Conservation (phyloP, 2,888 invertebrate genomes). For the Temnothorax ravouxi region DNA sequence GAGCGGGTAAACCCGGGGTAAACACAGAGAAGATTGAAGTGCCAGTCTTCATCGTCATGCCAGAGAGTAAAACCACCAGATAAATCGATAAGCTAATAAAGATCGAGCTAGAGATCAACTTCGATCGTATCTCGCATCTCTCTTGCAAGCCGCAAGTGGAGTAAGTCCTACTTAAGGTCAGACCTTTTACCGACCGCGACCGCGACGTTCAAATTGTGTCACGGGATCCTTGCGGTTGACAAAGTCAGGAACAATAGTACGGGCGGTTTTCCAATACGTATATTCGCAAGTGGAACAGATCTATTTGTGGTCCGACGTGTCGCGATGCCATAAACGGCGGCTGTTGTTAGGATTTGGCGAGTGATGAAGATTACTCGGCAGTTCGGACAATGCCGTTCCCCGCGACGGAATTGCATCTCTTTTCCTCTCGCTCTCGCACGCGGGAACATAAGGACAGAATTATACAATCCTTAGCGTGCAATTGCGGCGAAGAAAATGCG, state of each 20-base stretch:
- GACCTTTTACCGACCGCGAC: neutral
- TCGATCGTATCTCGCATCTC: neutral
- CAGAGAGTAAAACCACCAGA: neutral
- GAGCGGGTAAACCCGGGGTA: neutral
- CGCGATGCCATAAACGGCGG: slow-evolving; percentile 12
- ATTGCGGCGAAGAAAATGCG: neutral
- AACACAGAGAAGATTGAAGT: slow-evolving; percentile 4
- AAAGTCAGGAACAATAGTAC: slow-evolving; percentile 17
- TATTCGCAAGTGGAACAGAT: slow-evolving; percentile 36
- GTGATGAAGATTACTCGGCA: neutral
- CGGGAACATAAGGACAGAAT: neutral
- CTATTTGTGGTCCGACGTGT: slow-evolving; percentile 12
- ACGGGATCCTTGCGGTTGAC: slow-evolving; percentile 6
- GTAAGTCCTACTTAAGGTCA: neutral
- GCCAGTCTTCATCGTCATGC: neutral
- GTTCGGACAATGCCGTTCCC: slow-evolving; percentile 1
- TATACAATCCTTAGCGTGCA: slow-evolving; percentile 2
- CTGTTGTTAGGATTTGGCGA: slow-evolving; percentile 6
- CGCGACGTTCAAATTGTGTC: slow-evolving; percentile 6
- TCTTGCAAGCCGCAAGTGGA: neutral
- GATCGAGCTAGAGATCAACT: neutral
- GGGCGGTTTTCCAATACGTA: slow-evolving; percentile 24
- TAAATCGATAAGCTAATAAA: slow-evolving; percentile 33
- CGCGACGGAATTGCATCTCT: slow-evolving; percentile 38
- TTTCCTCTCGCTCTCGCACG: neutral